Evolutionary conservation across 2,888 invertebrate genomes (phyloP).

Genomic region (Leucophenga montana): DNA sequence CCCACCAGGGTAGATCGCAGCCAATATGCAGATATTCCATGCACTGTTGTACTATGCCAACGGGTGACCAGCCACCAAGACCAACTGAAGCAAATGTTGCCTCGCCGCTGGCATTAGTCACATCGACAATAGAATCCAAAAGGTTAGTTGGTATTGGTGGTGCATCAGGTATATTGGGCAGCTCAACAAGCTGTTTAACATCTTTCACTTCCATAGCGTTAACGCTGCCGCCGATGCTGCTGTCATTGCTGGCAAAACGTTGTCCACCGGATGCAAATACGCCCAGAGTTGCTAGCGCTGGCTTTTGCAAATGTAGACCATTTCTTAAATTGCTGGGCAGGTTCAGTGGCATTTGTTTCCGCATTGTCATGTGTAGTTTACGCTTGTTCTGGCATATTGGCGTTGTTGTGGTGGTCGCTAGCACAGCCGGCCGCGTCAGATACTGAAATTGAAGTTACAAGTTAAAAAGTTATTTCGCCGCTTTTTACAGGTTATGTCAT

Average conservation of each 20-base stretch:
- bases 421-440: slow-evolving; percentile 23
- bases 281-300: slow-evolving; percentile 8
- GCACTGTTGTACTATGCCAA: slow-evolving; percentile 85
- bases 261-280: slow-evolving; percentile 37
- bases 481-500: slow-evolving; percentile 68
- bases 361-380: slow-evolving; percentile 55
- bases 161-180: slow-evolving; percentile 65
- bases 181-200: slow-evolving; percentile 47
- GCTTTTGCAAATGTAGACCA: slow-evolving; percentile 13
- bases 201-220: neutral
- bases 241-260: slow-evolving; percentile 61
- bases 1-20: slow-evolving; percentile 94
- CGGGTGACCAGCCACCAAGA: slow-evolving; percentile 86
- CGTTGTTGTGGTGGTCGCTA: neutral
- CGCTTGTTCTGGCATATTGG: slow-evolving; percentile 39
- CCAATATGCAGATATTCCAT: slow-evolving; percentile 89
- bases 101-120: slow-evolving; percentile 76
- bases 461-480: slow-evolving; percentile 35
- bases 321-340: neutral
- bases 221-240: slow-evolving; percentile 28
- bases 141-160: slow-evolving; percentile 54
- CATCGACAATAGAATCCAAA: slow-evolving; percentile 30
- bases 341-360: neutral
- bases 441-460: slow-evolving; percentile 34
- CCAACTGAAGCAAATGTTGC: slow-evolving; percentile 87